Conservation (phyloP, 2,113 vertebrate genomes). For the Salminus brasiliensis region DNA sequence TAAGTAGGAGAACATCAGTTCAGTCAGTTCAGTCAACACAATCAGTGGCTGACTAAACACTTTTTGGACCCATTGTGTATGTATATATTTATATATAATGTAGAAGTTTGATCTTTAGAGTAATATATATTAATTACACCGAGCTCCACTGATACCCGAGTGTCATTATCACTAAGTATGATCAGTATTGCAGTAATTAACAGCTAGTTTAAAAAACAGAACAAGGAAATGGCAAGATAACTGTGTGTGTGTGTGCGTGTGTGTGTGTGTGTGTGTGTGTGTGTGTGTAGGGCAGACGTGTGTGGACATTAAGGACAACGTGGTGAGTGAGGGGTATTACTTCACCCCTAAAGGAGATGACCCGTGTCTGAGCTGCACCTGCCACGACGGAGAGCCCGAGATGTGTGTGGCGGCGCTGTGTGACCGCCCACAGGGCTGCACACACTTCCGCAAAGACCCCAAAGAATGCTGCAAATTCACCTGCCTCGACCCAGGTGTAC, state of each 20-base stretch:
- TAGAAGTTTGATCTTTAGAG: too few relatives aligned
- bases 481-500: constrained; percentile 91
- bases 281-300: constrained; percentile 88
- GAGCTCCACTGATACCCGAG: too few relatives aligned
- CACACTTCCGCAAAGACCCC: constrained; percentile 94
- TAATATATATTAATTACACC: too few relatives aligned
- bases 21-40: too few relatives aligned
- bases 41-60: too few relatives aligned
- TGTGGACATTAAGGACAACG: constrained; percentile 96
- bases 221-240: too few relatives aligned
- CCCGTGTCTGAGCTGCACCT: constrained; percentile 96
- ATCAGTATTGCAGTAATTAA: too few relatives aligned
- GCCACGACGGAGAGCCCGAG: constrained; percentile 94
- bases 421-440: constrained; percentile 93
- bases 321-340: constrained; percentile 96
- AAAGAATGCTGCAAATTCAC: constrained; percentile 99
- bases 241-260: background rate
- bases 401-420: constrained; percentile 97
- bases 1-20: too few relatives aligned
- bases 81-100: too few relatives aligned
- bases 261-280: background rate
- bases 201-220: too few relatives aligned
- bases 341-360: constrained; percentile 98
- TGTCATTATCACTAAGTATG: too few relatives aligned
- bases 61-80: too few relatives aligned